Conservation (phyloP, 53 echinoderm and acorn worm genomes). For the Arbacia lixula region DNA sequence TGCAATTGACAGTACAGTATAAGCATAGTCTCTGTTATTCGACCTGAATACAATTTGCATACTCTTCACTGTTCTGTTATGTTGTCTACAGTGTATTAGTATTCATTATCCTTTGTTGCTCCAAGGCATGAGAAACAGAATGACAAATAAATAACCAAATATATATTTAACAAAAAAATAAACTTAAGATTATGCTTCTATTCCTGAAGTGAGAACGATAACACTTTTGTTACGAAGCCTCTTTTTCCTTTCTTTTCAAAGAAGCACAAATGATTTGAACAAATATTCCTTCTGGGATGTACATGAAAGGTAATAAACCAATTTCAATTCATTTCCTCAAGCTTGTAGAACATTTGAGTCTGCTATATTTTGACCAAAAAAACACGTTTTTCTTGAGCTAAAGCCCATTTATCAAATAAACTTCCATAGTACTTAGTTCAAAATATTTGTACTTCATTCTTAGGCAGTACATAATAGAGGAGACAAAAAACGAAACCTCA, state of each 20-base stretch:
- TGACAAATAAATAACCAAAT: too few species aligned
- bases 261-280: background rate
- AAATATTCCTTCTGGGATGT: background rate
- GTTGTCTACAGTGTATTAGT: background rate
- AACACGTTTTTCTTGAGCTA: too few species aligned
- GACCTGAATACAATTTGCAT: background rate
- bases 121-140: background rate
- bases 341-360: background rate
- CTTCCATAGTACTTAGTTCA: background rate
- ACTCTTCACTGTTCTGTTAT: background rate
- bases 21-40: background rate
- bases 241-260: too few species aligned
- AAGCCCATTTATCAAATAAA: background rate
- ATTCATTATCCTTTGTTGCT: background rate
- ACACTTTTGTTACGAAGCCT: too few species aligned
- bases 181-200: too few species aligned
- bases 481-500: background rate
- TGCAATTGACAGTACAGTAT: background rate
- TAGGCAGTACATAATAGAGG: too few species aligned
- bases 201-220: too few species aligned
- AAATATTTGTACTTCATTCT: background rate
- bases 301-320: background rate
- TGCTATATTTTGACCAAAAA: background rate
- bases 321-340: background rate
- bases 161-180: too few species aligned